Evolutionary conservation across 1,140 invertebrate species (phyloP).

Genomic region (Drosophila mojavensis): DNA sequence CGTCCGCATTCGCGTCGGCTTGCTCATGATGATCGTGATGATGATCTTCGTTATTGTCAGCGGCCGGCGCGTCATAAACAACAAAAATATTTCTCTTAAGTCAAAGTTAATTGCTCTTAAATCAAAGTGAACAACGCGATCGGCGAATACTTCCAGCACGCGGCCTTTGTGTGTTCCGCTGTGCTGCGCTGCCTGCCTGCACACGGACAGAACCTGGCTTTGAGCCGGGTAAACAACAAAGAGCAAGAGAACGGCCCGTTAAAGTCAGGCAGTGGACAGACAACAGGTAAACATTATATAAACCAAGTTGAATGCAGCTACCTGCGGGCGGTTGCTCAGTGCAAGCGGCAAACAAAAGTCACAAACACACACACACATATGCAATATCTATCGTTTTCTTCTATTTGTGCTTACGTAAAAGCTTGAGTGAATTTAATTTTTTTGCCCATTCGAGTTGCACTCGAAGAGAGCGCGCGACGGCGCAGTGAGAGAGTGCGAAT

Average conservation of each 20-base stretch:
- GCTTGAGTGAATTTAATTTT: conserved; percentile 21
- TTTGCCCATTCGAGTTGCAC: conserved; percentile 38
- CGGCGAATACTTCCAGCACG: conserved; percentile 29
- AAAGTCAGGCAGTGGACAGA: conserved; percentile 25
- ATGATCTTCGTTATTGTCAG: conserved; percentile 12
- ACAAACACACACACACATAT: conserved; percentile 32
- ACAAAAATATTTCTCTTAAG: conserved; percentile 73
- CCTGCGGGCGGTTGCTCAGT: conserved; percentile 41
- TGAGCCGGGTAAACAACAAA: conserved; percentile 33
- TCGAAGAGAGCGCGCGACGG: conserved; percentile 57
- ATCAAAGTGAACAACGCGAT: conserved; percentile 68
- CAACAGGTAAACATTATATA: conserved; percentile 67
- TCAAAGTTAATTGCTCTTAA: conserved; percentile 79
- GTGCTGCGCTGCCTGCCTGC: neutral
- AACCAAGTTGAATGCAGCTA: conserved; percentile 64
- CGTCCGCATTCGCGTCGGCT: conserved; percentile 10
- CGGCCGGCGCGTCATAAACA: conserved; percentile 61
- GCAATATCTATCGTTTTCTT: conserved; percentile 37
- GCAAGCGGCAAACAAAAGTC: conserved; percentile 41
- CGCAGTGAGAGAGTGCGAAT: conserved; percentile 49
- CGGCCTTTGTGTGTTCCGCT: conserved; percentile 31
- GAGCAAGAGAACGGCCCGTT: conserved; percentile 24
- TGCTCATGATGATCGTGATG: conserved; percentile 4
- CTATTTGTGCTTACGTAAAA: conserved; percentile 63
- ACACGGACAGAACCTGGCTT: neutral